Base-by-base conservation (phyloP, 2,113 vertebrate species). In the Calypte anna region DNA sequence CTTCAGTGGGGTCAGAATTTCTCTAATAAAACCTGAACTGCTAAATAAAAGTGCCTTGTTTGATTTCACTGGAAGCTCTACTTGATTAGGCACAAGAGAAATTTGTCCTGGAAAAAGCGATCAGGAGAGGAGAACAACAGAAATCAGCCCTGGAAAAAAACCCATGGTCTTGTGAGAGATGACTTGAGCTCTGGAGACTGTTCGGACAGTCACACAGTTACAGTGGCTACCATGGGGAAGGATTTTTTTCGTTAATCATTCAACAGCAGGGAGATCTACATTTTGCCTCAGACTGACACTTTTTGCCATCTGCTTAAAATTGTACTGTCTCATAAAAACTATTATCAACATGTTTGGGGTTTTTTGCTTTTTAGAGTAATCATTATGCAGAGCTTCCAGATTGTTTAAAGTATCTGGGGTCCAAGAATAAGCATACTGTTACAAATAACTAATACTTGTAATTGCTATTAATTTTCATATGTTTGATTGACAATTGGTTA, bases 291-390 rank as follows among this genome's bases (percentile, higher is more conserved):
- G 67, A 94, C 83, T 77, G 87, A 82, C 50, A 92, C 27, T 88
- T 95, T 90, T 92, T 50, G 50, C 91, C 77, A 82, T 94, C 95
- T 96, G 83, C 88, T 94, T 79, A 66, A 95, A 94, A 77, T 23
- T 38, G 68, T 59, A 68, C 63, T 91, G 78, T 93, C 75, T 92
- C 51, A 67, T 86, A 86, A 94, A 75, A 93, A 20, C 57, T 75
- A 44, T 61, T 88, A 86, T 25, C 59, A 95, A 83, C 31, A 43
- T 14, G 44, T 21, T 3, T 0, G 50, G 50, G 22, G 18, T 80
- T 91, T 78, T n/a, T 10, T 20, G 21, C 28, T 46, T 57, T 72
- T 70, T 25, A 46, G 46, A 80, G 44, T 61, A 92, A 73, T 63
- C 54, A 76, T 81, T 70, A 66, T 63, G 69, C 69, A 44, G 46